Evolutionary conservation across 2,113 vertebrate genomes (phyloP).

Genomic region (Odobenus rosmarus): DNA sequence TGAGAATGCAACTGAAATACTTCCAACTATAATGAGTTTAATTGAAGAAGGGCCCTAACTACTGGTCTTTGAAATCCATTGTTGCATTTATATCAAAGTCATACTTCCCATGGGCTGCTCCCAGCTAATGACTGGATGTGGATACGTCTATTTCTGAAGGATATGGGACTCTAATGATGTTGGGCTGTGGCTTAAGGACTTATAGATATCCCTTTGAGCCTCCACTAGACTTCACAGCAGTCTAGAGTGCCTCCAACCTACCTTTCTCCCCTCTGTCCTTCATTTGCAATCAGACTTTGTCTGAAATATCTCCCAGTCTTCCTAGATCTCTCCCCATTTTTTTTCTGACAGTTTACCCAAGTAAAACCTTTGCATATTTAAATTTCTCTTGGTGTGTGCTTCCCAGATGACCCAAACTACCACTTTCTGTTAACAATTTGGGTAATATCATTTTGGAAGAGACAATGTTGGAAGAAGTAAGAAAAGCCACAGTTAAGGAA

Average conservation of each 20-base stretch:
- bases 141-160: not conserved
- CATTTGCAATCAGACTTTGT: not conserved
- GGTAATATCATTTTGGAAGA: not conserved
- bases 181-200: not conserved
- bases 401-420: not conserved
- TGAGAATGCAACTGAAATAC: not conserved
- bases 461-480: not conserved
- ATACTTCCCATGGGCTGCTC: not conserved
- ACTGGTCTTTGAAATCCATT: not conserved
- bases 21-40: not conserved
- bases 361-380: not conserved
- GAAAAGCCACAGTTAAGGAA: not conserved
- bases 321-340: not conserved
- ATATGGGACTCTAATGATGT: not conserved
- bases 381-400: not conserved
- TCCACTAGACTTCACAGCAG: not conserved
- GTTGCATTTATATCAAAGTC: not conserved
- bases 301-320: not conserved
- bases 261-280: not conserved
- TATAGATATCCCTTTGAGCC: not conserved
- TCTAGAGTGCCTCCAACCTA: not conserved
- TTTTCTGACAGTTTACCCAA: not conserved
- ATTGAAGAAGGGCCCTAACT: not conserved
- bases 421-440: not conserved
- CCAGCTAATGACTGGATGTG: not conserved